Evolutionary conservation across 2,113 vertebrate genomes (phyloP), one percentile per base, ranked within the genome.

Genomic region (Plestiodon gilberti): DNA sequence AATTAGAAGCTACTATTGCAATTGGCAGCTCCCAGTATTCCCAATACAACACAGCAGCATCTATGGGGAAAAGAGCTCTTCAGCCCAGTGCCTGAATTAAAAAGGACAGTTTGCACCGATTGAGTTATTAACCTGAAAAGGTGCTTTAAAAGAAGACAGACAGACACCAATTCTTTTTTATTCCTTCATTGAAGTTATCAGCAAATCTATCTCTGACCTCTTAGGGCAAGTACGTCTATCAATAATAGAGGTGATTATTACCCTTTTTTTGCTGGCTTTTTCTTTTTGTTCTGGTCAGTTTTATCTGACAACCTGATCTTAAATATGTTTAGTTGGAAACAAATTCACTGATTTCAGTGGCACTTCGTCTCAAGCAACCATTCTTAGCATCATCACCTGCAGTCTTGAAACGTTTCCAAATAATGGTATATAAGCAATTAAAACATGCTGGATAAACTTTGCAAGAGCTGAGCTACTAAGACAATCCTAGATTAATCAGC

Each of bases 1-100:
- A 98, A 98, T 98, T 98, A 98, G 96, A 94, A 94, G 94, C 96
- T 96, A 96, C 98, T 97, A 98, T 94, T 95, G 96, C 96, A 97
- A 98, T 98, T 97, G 97, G 97, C 96, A 98, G 97, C 95, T 96
- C 88, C 95, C 95, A 96, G 97, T 97, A 98, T 97, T 97, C 97
- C 97, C 96, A 95, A 93, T 91, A 96, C 96, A 96, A 94, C 0
- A 0, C 0, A 0, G 89, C 74, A 87, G 89, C 74, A 87, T 95
- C 94, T 95, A 89, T 88, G 89, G 94, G 94, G 95, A 94, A 94
- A 95, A 95, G 88, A 92, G 89, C 93, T 93, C 91, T 86, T 85
- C 90, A 93, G 93, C 93, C 57, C 1, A 0, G 69, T n/a, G 0
- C 96, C 96, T 97, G 96, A 98, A 97, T 96, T 94, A 95, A 95